Evolutionary conservation across 1,140 invertebrate species (phyloP).

Genomic region (Hypsibius dujardini): DNA sequence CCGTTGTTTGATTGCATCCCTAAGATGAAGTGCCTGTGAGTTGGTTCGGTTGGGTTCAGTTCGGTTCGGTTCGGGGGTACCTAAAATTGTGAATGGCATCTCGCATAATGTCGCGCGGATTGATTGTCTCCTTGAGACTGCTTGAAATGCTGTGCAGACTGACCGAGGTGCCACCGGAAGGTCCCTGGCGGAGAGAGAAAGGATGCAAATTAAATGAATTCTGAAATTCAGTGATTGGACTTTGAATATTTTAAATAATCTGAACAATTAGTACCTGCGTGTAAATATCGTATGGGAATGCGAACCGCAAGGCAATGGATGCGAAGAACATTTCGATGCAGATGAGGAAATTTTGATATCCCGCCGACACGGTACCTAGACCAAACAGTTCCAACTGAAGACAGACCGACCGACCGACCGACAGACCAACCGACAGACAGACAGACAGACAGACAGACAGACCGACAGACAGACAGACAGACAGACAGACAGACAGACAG

Average conservation of each 20-base stretch:
- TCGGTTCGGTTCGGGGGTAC: background rate
- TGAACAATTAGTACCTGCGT: background rate
- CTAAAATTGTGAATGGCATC: slow-evolving; percentile 97
- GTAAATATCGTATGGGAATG: slow-evolving; percentile 53
- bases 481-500: too few relatives aligned
- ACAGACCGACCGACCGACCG: too few relatives aligned
- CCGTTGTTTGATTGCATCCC: too few relatives aligned
- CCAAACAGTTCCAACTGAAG: slow-evolving; percentile 27
- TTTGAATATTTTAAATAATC: too few relatives aligned
- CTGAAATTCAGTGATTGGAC: too few relatives aligned
- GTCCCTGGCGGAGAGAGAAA: slow-evolving; percentile 15
- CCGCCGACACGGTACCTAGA: slow-evolving; percentile 90
- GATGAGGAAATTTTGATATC: slow-evolving; percentile 98
- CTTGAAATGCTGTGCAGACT: slow-evolving; percentile 98
- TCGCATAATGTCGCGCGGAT: slow-evolving; percentile 99
- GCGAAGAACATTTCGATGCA: slow-evolving; percentile 99
- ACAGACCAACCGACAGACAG: too few relatives aligned
- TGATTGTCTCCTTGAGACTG: slow-evolving; percentile 99
- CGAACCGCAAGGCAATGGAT: slow-evolving; percentile 81
- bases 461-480: too few relatives aligned
- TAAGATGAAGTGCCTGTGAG: too few relatives aligned
- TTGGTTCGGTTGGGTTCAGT: too few relatives aligned
- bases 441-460: too few relatives aligned
- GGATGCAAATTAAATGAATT: too few relatives aligned
- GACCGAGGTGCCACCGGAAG: slow-evolving; percentile 58